Evolutionary conservation across 2,797 vertebrate genomes (phyloP).

Genomic region (Benthosema pterotum): DNA sequence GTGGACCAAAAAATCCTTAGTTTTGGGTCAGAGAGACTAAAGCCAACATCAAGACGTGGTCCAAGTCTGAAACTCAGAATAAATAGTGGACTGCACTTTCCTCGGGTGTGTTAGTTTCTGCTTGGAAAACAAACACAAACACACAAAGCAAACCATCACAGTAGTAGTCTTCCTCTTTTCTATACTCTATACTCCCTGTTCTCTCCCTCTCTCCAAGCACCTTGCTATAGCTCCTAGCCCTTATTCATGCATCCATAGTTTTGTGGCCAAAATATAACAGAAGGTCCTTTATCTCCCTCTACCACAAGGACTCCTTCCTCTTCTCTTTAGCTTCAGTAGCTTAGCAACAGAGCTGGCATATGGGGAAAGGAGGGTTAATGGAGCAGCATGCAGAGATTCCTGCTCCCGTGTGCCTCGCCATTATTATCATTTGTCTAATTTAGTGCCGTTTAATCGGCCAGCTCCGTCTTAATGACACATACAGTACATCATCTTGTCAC

Average conservation of each 20-base stretch:
- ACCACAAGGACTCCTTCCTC: constrained; percentile 27
- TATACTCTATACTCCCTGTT: too few relatives aligned
- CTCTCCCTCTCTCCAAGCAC: not conserved
- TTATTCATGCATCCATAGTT: constrained; percentile 18
- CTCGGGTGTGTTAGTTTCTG: too few relatives aligned
- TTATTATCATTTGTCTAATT: constrained; percentile 58
- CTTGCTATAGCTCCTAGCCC: not conserved
- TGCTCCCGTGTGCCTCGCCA: constrained; percentile 42
- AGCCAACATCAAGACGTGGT: too few relatives aligned
- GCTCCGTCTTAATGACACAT: constrained; percentile 60
- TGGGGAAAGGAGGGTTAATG: constrained; percentile 59
- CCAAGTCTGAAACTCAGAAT: too few relatives aligned
- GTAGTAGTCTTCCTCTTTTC: too few relatives aligned
- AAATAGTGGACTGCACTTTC: too few relatives aligned
- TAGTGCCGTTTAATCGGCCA: constrained; percentile 59
- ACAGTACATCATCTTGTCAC: constrained; percentile 65
- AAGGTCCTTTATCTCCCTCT: constrained; percentile 30
- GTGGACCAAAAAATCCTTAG: too few relatives aligned
- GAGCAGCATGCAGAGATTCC: constrained; percentile 45
- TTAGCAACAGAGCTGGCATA: constrained; percentile 63
- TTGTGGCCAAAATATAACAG: constrained; percentile 37
- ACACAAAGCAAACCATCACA: too few relatives aligned
- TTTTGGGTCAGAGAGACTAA: too few relatives aligned
- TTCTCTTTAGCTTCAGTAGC: constrained; percentile 48
- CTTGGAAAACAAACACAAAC: too few relatives aligned